phyloP scores from a whole-genome alignment of 2,888 invertebrate genomes.

The Hydraecia micacea region DNA sequence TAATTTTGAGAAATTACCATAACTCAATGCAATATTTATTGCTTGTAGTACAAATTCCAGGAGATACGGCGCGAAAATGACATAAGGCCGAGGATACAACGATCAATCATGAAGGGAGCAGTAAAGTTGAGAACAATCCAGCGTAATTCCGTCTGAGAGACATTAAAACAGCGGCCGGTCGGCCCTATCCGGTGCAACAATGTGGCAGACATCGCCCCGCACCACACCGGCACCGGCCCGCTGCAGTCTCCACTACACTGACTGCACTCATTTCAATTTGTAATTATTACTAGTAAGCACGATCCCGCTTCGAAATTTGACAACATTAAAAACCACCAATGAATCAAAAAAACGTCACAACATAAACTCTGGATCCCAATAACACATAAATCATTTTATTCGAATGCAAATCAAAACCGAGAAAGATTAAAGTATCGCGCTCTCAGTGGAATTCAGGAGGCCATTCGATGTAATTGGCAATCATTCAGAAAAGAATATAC shows the following conservation, averaged over 20 bases:
- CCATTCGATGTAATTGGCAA: slow-evolving; percentile 90
- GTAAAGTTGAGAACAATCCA: slow-evolving; percentile 90
- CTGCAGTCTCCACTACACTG: slow-evolving; percentile 22
- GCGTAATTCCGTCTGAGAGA: slow-evolving; percentile 90
- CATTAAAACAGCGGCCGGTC: slow-evolving; percentile 88
- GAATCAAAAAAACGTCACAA: slow-evolving; percentile 67
- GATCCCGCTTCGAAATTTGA: slow-evolving; percentile 53
- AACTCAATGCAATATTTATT: slow-evolving; percentile 87
- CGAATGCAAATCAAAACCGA: slow-evolving; percentile 84
- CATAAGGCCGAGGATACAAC: slow-evolving; percentile 89
- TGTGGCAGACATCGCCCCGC: slow-evolving; percentile 75
- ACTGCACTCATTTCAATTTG: slow-evolving; percentile 39
- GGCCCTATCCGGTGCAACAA: slow-evolving; percentile 90
- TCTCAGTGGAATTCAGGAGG: slow-evolving; percentile 86
- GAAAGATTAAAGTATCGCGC: slow-evolving; percentile 84
- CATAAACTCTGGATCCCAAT: slow-evolving; percentile 77
- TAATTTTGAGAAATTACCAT: slow-evolving; percentile 83
- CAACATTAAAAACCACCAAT: slow-evolving; percentile 54
- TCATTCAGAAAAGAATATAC: slow-evolving; percentile 89
- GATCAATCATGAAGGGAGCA: slow-evolving; percentile 89
- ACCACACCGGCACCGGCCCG: slow-evolving; percentile 16
- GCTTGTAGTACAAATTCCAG: slow-evolving; percentile 86
- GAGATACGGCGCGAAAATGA: slow-evolving; percentile 88
- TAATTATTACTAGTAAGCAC: slow-evolving; percentile 40
- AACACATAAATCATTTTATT: slow-evolving; percentile 87